A percentile compares a stretch with the other conserved stretches of the same genome.
These are phyloP conservation scores for Aptenodytes patagonicus DNA, from an alignment of 2,113 vertebrate genomes.

Conservation along the genomic window DNA sequence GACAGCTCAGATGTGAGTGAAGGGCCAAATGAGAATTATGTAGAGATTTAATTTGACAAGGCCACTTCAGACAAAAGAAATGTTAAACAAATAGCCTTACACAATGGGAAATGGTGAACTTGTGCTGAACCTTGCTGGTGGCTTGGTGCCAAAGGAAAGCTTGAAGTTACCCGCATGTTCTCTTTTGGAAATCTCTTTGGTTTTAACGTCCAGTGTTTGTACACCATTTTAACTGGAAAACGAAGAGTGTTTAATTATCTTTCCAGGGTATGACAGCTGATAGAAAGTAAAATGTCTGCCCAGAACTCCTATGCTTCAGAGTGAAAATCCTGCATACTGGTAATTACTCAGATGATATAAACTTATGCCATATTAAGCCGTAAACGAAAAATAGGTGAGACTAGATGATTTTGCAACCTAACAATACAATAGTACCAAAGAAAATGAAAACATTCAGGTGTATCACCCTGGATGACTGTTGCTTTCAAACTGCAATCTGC, in stretches of 20 bases:
- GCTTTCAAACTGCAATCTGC: neutral
- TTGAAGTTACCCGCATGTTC: conserved; percentile 33
- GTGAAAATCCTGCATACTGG: neutral
- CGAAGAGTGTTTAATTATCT: conserved; percentile 31
- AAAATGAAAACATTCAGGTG: neutral
- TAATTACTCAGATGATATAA: neutral
- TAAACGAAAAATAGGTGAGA: neutral
- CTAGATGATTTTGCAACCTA: neutral
- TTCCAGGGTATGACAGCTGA: conserved; percentile 18
- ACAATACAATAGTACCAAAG: neutral
- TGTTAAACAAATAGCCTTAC: conserved; percentile 60
- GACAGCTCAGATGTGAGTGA: conserved; percentile 36
- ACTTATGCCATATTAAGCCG: neutral
- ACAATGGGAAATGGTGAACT: conserved; percentile 68
- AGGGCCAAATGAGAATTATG: conserved; percentile 54
- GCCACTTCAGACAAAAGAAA: conserved; percentile 66
- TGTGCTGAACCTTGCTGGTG: conserved; percentile 42
- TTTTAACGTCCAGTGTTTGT: neutral
- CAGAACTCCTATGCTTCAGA: neutral
- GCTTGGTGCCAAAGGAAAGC: conserved; percentile 58
- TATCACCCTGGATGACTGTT: neutral
- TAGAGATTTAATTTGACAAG: conserved; percentile 34
- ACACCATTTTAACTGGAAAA: conserved; percentile 26
- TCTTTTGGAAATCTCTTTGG: conserved; percentile 42
- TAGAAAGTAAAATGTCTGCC: neutral